Evolutionary conservation across 2,797 vertebrate genomes (phyloP), one percentile per base, ranked within the genome.

Genomic region (Delichon dasypus): DNA sequence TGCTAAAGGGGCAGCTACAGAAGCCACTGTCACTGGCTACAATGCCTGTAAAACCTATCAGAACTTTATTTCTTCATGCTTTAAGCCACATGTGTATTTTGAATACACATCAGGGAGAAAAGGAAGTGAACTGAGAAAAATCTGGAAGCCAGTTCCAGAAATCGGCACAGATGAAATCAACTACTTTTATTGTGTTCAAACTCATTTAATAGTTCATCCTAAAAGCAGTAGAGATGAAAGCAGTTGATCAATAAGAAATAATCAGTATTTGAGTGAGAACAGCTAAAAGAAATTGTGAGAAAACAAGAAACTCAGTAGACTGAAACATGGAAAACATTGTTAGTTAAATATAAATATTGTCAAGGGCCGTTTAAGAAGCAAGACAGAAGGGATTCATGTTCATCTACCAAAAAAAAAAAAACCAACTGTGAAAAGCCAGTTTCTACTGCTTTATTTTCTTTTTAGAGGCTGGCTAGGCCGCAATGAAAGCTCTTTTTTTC

Each of bases 311-410:
- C 12, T 81, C 55, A n/a, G 38, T 77, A 91, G 66, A 81, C 48
- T 57, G 66, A 86, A 88, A 84, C 73, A 92, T 11, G 17, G 62
- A 89, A 95, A 94, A 93, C 44, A 88, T 15, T 25, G 13, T 51
- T 66, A 92, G 26, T 57, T 81, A 96, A 93, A 93, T 89, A 88
- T 36, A 94, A 94, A 93, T 67, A 93, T 36, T 90, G 79, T 62
- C 62, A 78, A 64, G 62, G 78, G 48, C 14, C 84, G 64, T 53
- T 93, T 93, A 84, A 89, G 30, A 87, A 89, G 58, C 44, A 84
- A 89, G 32, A 45, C 68, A 84, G 61, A 89, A 94, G 48, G 60
- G 26, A 95, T 70, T 91, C 85, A 81, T 32, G 15, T 44, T 94
- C 58, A 72, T 36, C 36, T 57, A 84, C 32, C 25, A 60, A 62